phyloP scores from a whole-genome alignment of 2,888 invertebrate genomes.

The Apotomis betuletana region DNA sequence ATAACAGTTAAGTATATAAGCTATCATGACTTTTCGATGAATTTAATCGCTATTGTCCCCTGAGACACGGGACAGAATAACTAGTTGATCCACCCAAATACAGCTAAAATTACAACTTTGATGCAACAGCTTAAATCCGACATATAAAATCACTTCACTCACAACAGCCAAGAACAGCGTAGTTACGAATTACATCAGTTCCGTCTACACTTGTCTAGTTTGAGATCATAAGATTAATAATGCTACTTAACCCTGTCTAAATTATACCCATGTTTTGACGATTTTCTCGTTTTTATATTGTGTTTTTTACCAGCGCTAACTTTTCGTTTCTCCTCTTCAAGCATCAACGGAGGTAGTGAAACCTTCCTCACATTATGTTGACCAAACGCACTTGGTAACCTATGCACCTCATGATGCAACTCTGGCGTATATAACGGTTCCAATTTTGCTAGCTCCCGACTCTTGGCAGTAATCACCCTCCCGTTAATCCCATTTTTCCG shows the following conservation, averaged over 20 bases:
- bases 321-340: conserved; percentile 60
- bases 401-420: conserved; percentile 57
- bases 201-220: not conserved
- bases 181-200: conserved; percentile 1
- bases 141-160: conserved; percentile 6
- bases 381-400: conserved; percentile 54
- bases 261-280: conserved; percentile 55
- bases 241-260: conserved; percentile 55
- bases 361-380: conserved; percentile 72
- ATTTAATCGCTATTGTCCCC: too few species aligned
- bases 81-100: too few species aligned
- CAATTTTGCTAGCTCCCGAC: conserved; percentile 67
- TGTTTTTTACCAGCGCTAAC: conserved; percentile 67
- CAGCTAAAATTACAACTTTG: too few species aligned
- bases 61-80: too few species aligned
- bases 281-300: conserved; percentile 55
- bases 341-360: conserved; percentile 72
- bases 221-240: conserved; percentile 44
- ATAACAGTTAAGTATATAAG: too few species aligned
- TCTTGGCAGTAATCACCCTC: conserved; percentile 71
- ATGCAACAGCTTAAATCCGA: not conserved
- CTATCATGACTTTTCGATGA: too few species aligned
- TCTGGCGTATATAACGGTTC: conserved; percentile 72
- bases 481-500: conserved; percentile 60
- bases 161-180: not conserved